phyloP scores from a whole-genome alignment of 1,140 invertebrate species.

The Pseudobourletiella spinata region DNA sequence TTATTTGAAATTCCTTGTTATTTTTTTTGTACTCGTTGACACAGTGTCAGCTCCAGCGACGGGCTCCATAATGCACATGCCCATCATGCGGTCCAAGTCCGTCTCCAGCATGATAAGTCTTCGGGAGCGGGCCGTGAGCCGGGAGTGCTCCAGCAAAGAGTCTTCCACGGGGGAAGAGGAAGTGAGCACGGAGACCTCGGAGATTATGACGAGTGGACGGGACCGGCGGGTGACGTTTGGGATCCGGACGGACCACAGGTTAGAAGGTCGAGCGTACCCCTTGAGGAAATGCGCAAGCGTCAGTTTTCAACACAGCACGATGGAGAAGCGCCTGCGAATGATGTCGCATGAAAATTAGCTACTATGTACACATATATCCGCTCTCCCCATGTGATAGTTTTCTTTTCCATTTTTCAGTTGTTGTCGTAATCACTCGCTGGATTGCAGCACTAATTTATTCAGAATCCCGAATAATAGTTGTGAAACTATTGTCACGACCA shows the following conservation, averaged over 20 bases:
- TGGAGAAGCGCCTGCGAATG: conserved; percentile 34
- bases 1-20: too few species aligned
- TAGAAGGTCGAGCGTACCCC: conserved; percentile 29
- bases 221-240: conserved; percentile 34
- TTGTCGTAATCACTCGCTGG: background rate
- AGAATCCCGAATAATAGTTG: background rate
- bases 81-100: conserved; percentile 34
- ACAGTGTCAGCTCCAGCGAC: conserved; percentile 22
- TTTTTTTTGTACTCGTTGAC: too few species aligned
- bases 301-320: conserved; percentile 29
- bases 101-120: conserved; percentile 31
- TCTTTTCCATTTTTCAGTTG: background rate
- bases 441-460: background rate
- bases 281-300: conserved; percentile 34
- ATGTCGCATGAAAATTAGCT: conserved; percentile 32
- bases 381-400: background rate
- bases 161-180: conserved; percentile 27
- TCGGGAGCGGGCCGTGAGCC: conserved; percentile 10
- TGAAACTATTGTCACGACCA: too few species aligned
- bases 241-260: conserved; percentile 34
- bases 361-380: background rate
- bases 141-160: conserved; percentile 28
- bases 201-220: conserved; percentile 18
- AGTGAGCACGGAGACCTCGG: conserved; percentile 16
- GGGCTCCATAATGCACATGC: conserved; percentile 13